A percentile compares a stretch with the other conserved stretches of the same genome.
Evolutionary conservation across 92 coral and sea anemone species (phyloP).

Genomic region (Phenganax marumi): DNA sequence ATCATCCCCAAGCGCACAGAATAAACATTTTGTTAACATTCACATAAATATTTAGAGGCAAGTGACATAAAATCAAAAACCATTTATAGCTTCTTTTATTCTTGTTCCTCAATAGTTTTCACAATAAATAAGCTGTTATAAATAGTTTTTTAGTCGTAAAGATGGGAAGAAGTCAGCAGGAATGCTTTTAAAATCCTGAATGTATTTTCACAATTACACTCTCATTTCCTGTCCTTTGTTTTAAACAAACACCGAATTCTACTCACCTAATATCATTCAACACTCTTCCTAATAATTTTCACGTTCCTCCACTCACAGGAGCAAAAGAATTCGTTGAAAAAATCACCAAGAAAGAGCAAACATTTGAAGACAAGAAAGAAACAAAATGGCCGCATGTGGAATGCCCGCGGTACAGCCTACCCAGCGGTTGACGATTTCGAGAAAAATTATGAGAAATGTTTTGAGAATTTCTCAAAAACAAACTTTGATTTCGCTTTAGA

Average conservation of each 20-base stretch:
- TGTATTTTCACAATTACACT: no score
- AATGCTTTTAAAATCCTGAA: no score
- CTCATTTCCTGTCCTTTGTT: neutral
- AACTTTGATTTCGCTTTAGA: conserved; percentile 49
- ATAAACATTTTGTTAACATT: no score
- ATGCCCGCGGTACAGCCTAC: conserved; percentile 8
- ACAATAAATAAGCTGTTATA: no score
- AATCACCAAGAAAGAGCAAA: neutral
- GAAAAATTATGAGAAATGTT: conserved; percentile 11
- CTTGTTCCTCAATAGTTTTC: no score
- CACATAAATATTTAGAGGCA: no score
- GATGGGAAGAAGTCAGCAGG: no score
- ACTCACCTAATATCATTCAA: neutral
- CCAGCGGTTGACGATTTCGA: conserved; percentile 11
- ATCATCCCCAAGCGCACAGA: no score
- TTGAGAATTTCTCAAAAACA: conserved; percentile 4
- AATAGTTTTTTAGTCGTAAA: no score
- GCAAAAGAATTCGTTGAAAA: neutral
- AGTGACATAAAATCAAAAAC: no score
- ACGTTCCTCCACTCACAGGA: neutral
- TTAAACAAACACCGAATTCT: neutral
- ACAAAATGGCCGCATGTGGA: conserved; percentile 17
- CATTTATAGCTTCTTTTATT: no score
- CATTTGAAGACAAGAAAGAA: neutral
- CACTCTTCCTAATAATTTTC: neutral